A percentile compares a stretch with the other conserved stretches of the same genome.
Evolutionary conservation across 1,140 invertebrate genomes (phyloP).

Genomic region (Anoplolepis gracilipes): DNA sequence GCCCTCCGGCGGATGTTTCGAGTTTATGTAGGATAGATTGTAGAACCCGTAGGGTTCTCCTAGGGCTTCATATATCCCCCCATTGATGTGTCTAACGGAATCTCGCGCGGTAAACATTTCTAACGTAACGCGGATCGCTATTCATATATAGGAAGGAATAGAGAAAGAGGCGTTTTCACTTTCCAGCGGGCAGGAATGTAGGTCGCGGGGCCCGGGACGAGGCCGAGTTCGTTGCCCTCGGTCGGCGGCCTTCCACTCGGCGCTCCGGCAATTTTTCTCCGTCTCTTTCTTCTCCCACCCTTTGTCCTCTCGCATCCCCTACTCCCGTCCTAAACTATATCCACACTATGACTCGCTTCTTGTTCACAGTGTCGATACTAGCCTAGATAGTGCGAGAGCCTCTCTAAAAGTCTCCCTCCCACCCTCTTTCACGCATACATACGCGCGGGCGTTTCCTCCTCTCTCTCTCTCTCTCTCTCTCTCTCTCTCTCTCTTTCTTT

Average conservation of each 20-base stretch:
- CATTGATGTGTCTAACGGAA: not conserved
- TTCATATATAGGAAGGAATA: slow-evolving; percentile 73
- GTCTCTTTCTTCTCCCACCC: slow-evolving; percentile 47
- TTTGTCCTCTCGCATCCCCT: slow-evolving; percentile 36
- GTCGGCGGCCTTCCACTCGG: slow-evolving; percentile 84
- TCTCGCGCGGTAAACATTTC: slow-evolving; percentile 55
- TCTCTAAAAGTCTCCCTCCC: slow-evolving; percentile 72
- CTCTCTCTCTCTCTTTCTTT: slow-evolving; percentile 33
- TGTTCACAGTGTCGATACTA: slow-evolving; percentile 69
- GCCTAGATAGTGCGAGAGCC: slow-evolving; percentile 75
- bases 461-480: slow-evolving; percentile 42
- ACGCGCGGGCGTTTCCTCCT: slow-evolving; percentile 20
- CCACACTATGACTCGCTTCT: slow-evolving; percentile 42
- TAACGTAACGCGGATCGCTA: slow-evolving; percentile 59
- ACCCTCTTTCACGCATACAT: slow-evolving; percentile 55
- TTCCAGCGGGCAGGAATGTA: slow-evolving; percentile 85
- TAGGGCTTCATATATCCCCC: too few relatives aligned
- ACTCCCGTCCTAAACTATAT: slow-evolving; percentile 37
- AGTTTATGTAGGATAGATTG: slow-evolving; percentile 16
- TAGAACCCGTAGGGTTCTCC: slow-evolving; percentile 7
- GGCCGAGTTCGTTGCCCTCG: slow-evolving; percentile 85
- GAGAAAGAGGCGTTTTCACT: slow-evolving; percentile 85
- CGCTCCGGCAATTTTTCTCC: slow-evolving; percentile 81
- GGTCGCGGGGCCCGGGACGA: slow-evolving; percentile 85
- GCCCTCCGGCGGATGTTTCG: slow-evolving; percentile 32